Conservation (phyloP, 2,113 vertebrate species). For the Hemibagrus wyckioides region DNA sequence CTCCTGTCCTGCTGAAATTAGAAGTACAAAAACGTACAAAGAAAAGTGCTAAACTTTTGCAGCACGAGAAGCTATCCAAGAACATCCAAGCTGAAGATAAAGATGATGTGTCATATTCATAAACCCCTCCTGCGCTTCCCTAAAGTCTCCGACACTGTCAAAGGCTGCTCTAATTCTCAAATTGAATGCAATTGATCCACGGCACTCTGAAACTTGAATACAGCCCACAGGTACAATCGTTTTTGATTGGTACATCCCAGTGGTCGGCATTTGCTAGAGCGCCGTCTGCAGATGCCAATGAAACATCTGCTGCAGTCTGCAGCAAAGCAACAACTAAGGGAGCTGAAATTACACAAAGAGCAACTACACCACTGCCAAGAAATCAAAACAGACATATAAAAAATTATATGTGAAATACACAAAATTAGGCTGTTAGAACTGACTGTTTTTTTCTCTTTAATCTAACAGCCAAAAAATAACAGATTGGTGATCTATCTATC, state of each 20-base stretch:
- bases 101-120: neutral
- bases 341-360: conserved; percentile 11
- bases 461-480: too few relatives aligned
- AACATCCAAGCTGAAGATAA: neutral
- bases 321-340: conserved; percentile 11
- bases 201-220: neutral
- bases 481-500: neutral
- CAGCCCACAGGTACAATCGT: conserved; percentile 1
- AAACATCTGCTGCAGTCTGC: conserved; percentile 34
- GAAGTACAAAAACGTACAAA: neutral
- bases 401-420: neutral
- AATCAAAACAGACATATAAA: neutral
- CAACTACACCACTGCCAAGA: conserved; percentile 5
- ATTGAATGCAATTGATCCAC: neutral
- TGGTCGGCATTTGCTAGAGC: conserved; percentile 17
- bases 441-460: neutral
- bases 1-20: neutral
- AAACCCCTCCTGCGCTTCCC: neutral
- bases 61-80: neutral
- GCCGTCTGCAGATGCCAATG: conserved; percentile 22
- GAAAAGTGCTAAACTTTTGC: neutral
- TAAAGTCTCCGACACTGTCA: neutral
- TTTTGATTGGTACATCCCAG: conserved; percentile 33
- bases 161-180: neutral
- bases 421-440: neutral